phyloP scores from a whole-genome alignment of 2,113 vertebrate species.

The Periophthalmodon schlosseri region DNA sequence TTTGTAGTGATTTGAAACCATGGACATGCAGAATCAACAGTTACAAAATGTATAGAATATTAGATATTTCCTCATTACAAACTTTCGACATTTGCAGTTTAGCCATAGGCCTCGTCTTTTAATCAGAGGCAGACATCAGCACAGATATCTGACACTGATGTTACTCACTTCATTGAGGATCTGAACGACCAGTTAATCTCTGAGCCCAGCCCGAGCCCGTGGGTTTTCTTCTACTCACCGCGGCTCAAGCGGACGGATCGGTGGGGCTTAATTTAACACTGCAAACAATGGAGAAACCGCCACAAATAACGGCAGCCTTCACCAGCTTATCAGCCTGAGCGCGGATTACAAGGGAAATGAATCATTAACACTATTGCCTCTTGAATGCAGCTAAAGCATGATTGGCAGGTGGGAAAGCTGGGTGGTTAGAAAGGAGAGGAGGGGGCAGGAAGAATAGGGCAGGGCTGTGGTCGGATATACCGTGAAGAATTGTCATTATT shows the following conservation, averaged over 20 bases:
- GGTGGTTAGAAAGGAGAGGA: slow-evolving; percentile 32
- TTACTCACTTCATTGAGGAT: slow-evolving; percentile 54
- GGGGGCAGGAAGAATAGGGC: slow-evolving; percentile 38
- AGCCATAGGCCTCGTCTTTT: neutral
- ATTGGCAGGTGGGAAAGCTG: slow-evolving; percentile 68
- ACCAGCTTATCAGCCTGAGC: slow-evolving; percentile 74
- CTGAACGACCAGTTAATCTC: slow-evolving; percentile 51
- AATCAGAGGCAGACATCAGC: slow-evolving; percentile 14
- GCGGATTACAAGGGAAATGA: slow-evolving; percentile 76
- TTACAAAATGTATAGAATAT: too few relatives aligned
- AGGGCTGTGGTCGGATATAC: slow-evolving; percentile 55
- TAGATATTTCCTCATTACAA: neutral
- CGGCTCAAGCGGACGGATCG: slow-evolving; percentile 67
- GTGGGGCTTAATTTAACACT: slow-evolving; percentile 70
- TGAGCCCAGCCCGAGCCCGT: slow-evolving; percentile 49
- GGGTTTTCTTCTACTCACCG: slow-evolving; percentile 49
- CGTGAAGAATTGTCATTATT: slow-evolving; percentile 57
- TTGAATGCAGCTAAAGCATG: slow-evolving; percentile 73
- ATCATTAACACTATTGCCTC: slow-evolving; percentile 77
- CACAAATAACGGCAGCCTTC: slow-evolving; percentile 67
- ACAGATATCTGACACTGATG: slow-evolving; percentile 30
- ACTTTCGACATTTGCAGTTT: neutral
- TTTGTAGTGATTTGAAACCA: too few relatives aligned
- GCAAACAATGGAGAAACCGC: slow-evolving; percentile 75
- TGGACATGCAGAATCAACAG: too few relatives aligned